Evolutionary conservation across 2,888 invertebrate genomes (phyloP).

Genomic region (Ctenicera cuprea): DNA sequence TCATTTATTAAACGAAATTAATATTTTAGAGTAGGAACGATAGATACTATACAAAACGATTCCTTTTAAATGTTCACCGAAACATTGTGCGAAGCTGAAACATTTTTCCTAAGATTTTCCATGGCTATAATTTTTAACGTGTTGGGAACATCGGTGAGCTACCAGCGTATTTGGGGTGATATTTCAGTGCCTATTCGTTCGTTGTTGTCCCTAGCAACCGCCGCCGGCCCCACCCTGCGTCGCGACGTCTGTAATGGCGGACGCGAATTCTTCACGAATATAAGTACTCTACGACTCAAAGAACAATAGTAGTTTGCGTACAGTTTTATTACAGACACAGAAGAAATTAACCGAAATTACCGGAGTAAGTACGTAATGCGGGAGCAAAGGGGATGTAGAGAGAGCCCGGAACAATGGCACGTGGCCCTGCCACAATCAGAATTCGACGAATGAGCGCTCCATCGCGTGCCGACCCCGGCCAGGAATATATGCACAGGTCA

Average conservation of each 20-base stretch:
- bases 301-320: constrained; percentile 43
- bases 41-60: not conserved
- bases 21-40: not conserved
- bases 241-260: constrained; percentile 62
- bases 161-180: constrained; percentile 46
- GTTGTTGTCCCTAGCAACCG: constrained; percentile 61
- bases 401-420: constrained; percentile 65
- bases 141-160: constrained; percentile 11
- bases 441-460: constrained; percentile 67
- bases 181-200: constrained; percentile 57
- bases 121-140: constrained; percentile 6
- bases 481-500: constrained; percentile 68
- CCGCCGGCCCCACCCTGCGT: constrained; percentile 58
- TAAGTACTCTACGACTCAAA: constrained; percentile 38
- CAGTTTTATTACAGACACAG: constrained; percentile 48
- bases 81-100: not conserved
- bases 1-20: not conserved
- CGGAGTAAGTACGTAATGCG: constrained; percentile 48
- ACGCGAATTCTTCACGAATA: constrained; percentile 53
- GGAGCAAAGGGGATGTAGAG: constrained; percentile 50
- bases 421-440: constrained; percentile 69
- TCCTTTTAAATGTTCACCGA: not conserved
- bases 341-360: constrained; percentile 53
- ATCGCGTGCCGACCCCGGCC: constrained; percentile 67
- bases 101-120: not conserved